Conservation (phyloP, 1,140 invertebrate species). For the Achroia grisella region DNA sequence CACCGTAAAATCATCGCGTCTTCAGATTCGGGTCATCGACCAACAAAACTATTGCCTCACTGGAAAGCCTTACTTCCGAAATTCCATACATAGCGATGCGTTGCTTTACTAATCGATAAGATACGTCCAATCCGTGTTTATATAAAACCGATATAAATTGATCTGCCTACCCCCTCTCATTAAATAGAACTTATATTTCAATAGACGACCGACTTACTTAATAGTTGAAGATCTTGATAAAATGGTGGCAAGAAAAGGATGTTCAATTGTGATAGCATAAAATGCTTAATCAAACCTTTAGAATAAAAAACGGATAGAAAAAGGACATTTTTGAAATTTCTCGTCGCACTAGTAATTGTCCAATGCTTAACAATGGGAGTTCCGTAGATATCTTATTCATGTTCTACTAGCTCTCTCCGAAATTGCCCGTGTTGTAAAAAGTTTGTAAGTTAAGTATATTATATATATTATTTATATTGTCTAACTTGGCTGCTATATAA, state of each 20-base stretch:
- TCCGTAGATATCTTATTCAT: too few species aligned
- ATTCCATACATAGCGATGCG: conserved; percentile 42
- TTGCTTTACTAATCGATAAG: conserved; percentile 39
- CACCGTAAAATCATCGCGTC: background rate
- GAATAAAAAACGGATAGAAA: conserved; percentile 17
- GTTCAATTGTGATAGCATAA: conserved; percentile 28
- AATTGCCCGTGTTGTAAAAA: too few species aligned
- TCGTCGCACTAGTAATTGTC: background rate
- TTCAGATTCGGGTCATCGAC: conserved; percentile 1
- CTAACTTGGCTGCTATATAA: too few species aligned
- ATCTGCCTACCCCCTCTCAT: conserved; percentile 2
- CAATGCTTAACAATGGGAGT: background rate
- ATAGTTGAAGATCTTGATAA: conserved; percentile 8
- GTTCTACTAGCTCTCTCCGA: too few species aligned
- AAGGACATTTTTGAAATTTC: conserved; percentile 5
- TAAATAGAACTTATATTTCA: background rate
- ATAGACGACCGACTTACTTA: background rate
- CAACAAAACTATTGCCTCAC: background rate
- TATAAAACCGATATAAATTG: conserved; percentile 15
- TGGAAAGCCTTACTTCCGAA: conserved; percentile 25
- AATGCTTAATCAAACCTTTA: conserved; percentile 41
- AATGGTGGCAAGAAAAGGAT: conserved; percentile 24
- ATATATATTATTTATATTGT: too few species aligned
- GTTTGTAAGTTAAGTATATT: too few species aligned
- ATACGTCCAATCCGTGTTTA: conserved; percentile 31